Conservation (phyloP, 2,113 vertebrate genomes). For the Genyomyrus donnyi region DNA sequence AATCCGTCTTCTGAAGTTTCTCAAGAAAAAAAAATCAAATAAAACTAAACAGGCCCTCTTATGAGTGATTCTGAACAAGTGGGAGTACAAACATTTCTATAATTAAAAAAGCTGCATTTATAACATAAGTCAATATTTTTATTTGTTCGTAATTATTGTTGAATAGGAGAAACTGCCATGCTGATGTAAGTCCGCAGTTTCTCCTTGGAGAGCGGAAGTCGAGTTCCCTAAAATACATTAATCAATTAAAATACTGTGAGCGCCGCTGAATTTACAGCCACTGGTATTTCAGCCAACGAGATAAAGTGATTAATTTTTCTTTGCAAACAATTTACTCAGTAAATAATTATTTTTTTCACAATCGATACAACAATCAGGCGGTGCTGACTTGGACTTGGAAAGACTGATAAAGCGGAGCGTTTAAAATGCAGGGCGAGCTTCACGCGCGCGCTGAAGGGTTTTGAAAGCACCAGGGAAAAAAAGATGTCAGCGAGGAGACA, state of each 20-base stretch:
- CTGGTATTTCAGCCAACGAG: background rate
- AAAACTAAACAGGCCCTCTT: background rate
- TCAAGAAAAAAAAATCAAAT: background rate
- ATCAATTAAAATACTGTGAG: conserved; percentile 9
- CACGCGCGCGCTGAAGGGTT: background rate
- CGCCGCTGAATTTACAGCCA: conserved; percentile 2
- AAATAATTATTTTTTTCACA: conserved; percentile 8
- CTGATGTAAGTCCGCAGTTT: background rate
- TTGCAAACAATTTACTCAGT: conserved; percentile 8
- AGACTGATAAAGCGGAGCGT: background rate
- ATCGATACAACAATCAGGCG: background rate
- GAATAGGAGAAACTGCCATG: background rate
- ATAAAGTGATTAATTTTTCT: conserved; percentile 11
- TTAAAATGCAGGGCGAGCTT: conserved; percentile 15
- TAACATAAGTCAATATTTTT: conserved; percentile 7
- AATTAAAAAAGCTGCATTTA: background rate
- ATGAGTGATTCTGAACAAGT: background rate
- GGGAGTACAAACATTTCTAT: background rate
- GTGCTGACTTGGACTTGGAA: conserved; percentile 8
- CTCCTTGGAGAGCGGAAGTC: background rate
- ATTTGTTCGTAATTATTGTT: background rate
- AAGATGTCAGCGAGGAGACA: background rate
- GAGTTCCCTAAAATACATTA: background rate
- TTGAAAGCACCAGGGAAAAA: background rate
- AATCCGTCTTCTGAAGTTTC: background rate